phyloP scores from a whole-genome alignment of 1,140 invertebrate genomes.

The Drosophila ananassae region DNA sequence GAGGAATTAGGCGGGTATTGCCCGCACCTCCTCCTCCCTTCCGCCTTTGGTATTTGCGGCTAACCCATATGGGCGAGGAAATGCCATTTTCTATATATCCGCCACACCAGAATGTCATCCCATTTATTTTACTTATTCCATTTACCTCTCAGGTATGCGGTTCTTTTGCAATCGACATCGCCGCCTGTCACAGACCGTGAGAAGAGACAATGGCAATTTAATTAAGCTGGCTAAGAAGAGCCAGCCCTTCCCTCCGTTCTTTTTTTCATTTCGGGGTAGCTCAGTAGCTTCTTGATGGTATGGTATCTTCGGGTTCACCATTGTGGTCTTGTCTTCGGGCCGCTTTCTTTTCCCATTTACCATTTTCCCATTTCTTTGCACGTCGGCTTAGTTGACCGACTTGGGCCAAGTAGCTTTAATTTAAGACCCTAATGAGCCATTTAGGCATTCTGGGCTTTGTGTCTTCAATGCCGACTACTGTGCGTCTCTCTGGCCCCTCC shows the following conservation, averaged over 20 bases:
- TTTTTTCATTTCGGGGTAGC: constrained; percentile 28
- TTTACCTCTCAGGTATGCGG: constrained; percentile 29
- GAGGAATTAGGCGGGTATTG: constrained; percentile 34
- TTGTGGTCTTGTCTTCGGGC: constrained; percentile 48
- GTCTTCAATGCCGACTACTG: constrained; percentile 81
- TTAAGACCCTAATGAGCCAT: constrained; percentile 79
- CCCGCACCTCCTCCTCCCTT: neutral
- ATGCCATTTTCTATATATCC: constrained; percentile 11
- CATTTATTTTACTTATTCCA: constrained; percentile 46
- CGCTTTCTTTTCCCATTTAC: constrained; percentile 43
- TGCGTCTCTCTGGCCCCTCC: constrained; percentile 34
- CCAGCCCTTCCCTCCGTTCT: constrained; percentile 19
- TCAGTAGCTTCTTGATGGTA: constrained; percentile 18
- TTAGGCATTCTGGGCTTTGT: constrained; percentile 76
- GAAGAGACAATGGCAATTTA: constrained; percentile 68
- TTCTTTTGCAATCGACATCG: constrained; percentile 43
- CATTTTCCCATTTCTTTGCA: constrained; percentile 33
- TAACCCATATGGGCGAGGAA: constrained; percentile 54
- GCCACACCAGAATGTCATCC: neutral
- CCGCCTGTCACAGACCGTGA: constrained; percentile 63
- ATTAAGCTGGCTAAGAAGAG: constrained; percentile 55
- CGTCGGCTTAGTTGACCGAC: constrained; percentile 64
- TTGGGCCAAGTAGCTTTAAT: constrained; percentile 76
- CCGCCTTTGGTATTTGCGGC: constrained; percentile 36
- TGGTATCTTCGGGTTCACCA: constrained; percentile 13